These are phyloP conservation scores for Volucella bombylans DNA, from an alignment of 2,888 invertebrate genomes.

Conservation along the genomic window DNA sequence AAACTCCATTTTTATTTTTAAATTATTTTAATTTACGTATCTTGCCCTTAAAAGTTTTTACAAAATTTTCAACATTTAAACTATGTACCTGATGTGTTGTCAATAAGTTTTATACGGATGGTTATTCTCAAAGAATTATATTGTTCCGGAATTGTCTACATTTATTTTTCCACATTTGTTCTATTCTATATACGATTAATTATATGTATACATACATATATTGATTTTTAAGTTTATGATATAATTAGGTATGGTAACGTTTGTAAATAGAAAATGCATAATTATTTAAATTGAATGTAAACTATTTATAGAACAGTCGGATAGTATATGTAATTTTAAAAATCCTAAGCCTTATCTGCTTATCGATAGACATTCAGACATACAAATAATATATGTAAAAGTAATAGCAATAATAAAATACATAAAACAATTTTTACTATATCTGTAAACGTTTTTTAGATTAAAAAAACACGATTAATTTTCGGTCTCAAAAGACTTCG, in stretches of 20 bases:
- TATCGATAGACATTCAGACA: neutral
- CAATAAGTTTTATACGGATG: slow-evolving; percentile 66
- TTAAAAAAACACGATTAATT: no score
- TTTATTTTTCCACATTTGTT: slow-evolving; percentile 8
- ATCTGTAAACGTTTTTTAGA: no score
- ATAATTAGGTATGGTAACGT: no score
- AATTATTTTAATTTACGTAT: slow-evolving; percentile 34
- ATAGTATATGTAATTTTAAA: no score
- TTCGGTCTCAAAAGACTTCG: no score
- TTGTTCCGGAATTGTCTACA: neutral
- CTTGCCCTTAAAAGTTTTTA: slow-evolving; percentile 45
- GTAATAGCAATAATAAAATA: no score
- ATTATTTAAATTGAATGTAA: slow-evolving; percentile 3
- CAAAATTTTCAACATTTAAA: slow-evolving; percentile 48
- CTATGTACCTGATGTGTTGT: slow-evolving; percentile 75
- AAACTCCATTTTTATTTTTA: slow-evolving; percentile 66
- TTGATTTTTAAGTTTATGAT: no score
- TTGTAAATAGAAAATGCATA: slow-evolving; percentile 10
- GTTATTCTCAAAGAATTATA: slow-evolving; percentile 51
- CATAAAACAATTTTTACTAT: no score
- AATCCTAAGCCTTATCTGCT: slow-evolving; percentile 9
- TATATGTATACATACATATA: no score
- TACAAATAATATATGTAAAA: slow-evolving; percentile 11
- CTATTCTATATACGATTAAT: slow-evolving; percentile 6
- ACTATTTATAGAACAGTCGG: neutral